Conservation (phyloP, 2,113 vertebrate species). For the Polypterus senegalus region DNA sequence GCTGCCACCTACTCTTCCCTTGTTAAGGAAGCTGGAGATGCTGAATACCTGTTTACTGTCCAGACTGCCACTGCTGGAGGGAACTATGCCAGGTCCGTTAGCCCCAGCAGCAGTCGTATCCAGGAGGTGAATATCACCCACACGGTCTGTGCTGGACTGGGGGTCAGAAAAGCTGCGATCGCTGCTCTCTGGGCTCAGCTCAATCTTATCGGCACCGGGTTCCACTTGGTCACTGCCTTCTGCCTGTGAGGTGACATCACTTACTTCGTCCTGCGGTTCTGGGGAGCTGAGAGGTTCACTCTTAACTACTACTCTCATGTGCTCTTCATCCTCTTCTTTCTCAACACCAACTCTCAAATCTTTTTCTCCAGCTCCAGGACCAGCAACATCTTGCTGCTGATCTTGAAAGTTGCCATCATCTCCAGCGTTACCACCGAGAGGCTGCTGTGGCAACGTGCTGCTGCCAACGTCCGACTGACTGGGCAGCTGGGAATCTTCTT, state of each 20-base stretch:
- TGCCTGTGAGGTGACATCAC: slow-evolving; percentile 76
- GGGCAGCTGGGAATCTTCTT: slow-evolving; percentile 88
- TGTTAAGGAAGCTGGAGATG: slow-evolving; percentile 75
- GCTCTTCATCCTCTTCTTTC: slow-evolving; percentile 59
- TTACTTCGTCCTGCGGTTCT: slow-evolving; percentile 77
- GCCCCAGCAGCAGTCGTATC: slow-evolving; percentile 44
- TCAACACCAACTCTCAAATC: slow-evolving; percentile 11
- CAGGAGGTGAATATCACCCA: slow-evolving; percentile 66
- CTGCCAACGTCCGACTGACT: slow-evolving; percentile 79
- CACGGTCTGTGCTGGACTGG: slow-evolving; percentile 67
- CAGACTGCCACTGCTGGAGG: slow-evolving; percentile 41
- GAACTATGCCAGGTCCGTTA: slow-evolving; percentile 18
- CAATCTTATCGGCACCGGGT: slow-evolving; percentile 81
- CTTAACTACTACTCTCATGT: slow-evolving; percentile 77
- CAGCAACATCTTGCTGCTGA: slow-evolving; percentile 45
- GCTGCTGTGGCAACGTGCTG: slow-evolving; percentile 30
- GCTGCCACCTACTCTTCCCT: slow-evolving; percentile 42
- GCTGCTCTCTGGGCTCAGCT: slow-evolving; percentile 86
- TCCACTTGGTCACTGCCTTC: slow-evolving; percentile 81
- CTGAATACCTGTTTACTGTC: slow-evolving; percentile 69
- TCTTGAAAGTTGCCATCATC: slow-evolving; percentile 45
- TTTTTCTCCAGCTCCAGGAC: slow-evolving; percentile 52
- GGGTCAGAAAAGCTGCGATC: slow-evolving; percentile 85
- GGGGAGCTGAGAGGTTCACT: slow-evolving; percentile 85
- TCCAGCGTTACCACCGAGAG: slow-evolving; percentile 16